A percentile compares a stretch with the other conserved stretches of the same genome.
These are phyloP conservation scores for Pristis pectinata DNA, from an alignment of 2,797 vertebrate species.

Conservation along the genomic window DNA sequence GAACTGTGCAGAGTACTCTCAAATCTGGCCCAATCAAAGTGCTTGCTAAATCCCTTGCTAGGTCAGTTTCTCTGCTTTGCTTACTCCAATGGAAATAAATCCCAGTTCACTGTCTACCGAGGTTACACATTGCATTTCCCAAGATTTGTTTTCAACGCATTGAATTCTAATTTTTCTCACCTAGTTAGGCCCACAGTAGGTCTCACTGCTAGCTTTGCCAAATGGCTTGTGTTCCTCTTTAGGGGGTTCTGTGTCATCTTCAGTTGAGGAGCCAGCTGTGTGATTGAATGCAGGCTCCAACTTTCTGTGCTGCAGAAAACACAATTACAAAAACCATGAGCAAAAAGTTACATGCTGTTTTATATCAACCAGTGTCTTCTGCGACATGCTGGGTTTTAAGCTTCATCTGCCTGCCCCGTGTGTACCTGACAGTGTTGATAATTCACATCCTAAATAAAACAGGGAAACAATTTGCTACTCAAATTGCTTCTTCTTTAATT, in stretches of 20 bases:
- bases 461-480: not conserved
- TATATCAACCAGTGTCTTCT: not conserved
- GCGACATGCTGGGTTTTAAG: not conserved
- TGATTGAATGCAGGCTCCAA: not conserved
- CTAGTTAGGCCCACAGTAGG: not conserved
- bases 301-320: not conserved
- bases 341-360: not conserved
- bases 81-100: not conserved
- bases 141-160: not conserved
- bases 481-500: constrained; percentile 16
- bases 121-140: not conserved
- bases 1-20: not conserved
- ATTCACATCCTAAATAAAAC: not conserved
- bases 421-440: not conserved
- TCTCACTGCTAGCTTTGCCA: not conserved
- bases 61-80: not conserved
- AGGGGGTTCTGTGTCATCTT: not conserved
- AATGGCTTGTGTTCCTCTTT: not conserved
- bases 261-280: not conserved
- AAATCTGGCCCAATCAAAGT: not conserved
- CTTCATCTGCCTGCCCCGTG: not conserved
- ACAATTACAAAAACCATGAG: not conserved
- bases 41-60: not conserved
- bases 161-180: not conserved
- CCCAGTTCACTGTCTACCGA: not conserved